A percentile compares a stretch with the other conserved stretches of the same genome.
These are phyloP conservation scores for Drosophila bocki DNA, from an alignment of 1,140 invertebrate species.

Conservation along the genomic window DNA sequence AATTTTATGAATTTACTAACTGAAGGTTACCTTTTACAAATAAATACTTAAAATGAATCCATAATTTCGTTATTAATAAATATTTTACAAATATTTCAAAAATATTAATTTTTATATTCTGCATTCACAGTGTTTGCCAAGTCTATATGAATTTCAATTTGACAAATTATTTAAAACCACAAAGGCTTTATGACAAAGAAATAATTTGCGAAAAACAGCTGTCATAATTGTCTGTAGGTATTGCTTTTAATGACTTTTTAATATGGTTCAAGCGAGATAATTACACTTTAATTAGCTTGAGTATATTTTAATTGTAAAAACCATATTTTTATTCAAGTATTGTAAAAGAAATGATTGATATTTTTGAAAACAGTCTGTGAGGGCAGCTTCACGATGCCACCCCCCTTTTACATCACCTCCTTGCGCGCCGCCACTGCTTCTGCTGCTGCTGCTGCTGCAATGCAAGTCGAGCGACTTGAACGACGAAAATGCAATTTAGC, in stretches of 20 bases:
- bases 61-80: background rate
- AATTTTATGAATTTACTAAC: background rate
- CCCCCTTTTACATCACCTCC: slow-evolving; percentile 8
- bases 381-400: background rate
- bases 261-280: background rate
- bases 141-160: background rate
- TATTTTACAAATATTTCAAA: background rate
- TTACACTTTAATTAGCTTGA: slow-evolving; percentile 8
- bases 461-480: slow-evolving; percentile 57
- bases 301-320: slow-evolving; percentile 1
- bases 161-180: background rate
- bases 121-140: background rate
- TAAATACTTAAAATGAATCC: background rate
- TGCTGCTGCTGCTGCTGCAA: slow-evolving; percentile 24
- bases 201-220: slow-evolving; percentile 9
- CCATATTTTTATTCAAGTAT: background rate
- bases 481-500: slow-evolving; percentile 82
- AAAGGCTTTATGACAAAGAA: slow-evolving; percentile 4
- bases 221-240: slow-evolving; percentile 6
- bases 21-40: background rate
- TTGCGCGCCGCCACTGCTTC: slow-evolving; percentile 40
- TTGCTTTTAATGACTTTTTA: slow-evolving; percentile 16
- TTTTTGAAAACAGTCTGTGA: background rate
- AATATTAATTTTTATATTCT: background rate
- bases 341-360: background rate